Conservation (phyloP, 2,797 vertebrate species). For the Liasis olivaceus region DNA sequence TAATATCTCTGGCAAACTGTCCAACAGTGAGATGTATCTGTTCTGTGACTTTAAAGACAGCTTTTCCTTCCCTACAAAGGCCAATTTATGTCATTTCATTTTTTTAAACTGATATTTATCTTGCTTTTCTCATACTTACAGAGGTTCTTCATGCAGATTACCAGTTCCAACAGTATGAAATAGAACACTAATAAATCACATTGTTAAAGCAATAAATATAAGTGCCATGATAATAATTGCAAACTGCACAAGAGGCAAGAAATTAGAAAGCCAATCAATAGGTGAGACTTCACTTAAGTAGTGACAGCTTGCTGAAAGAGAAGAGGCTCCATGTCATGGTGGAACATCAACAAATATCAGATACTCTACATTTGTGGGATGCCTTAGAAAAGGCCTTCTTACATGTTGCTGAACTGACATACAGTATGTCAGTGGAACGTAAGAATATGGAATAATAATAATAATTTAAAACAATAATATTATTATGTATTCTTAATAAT, state of each 20-base stretch:
- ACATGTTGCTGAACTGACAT: background rate
- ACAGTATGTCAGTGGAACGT: background rate
- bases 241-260: background rate
- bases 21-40: conserved; percentile 1
- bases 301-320: background rate
- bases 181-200: background rate
- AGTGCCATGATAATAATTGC: background rate
- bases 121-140: background rate
- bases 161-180: background rate
- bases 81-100: background rate
- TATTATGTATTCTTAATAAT: background rate
- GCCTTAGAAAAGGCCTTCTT: background rate
- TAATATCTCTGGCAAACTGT: conserved; percentile 29
- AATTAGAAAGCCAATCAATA: background rate
- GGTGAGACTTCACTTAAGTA: background rate
- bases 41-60: conserved; percentile 18
- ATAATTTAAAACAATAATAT: background rate
- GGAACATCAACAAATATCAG: background rate
- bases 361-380: background rate
- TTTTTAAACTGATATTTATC: background rate
- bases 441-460: background rate
- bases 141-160: background rate
- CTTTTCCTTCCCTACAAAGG: background rate
- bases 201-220: background rate
- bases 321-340: background rate